phyloP scores from a whole-genome alignment of 1,140 invertebrate species.

The Nasonia vitripennis region DNA sequence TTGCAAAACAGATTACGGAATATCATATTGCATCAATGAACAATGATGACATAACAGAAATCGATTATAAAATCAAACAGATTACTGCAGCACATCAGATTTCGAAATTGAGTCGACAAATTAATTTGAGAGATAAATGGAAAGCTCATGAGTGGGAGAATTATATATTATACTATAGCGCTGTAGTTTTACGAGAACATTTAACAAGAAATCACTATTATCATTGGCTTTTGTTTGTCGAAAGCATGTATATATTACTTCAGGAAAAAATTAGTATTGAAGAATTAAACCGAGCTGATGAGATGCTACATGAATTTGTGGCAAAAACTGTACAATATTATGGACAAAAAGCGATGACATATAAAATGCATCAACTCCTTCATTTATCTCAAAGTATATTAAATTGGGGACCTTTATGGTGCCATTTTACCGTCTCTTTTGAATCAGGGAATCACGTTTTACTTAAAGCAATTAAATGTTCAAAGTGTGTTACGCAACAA shows the following conservation, averaged over 20 bases:
- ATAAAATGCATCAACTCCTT: background rate
- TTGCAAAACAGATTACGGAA: background rate
- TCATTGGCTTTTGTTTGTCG: conserved; percentile 13
- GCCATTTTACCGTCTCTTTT: background rate
- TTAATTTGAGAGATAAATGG: background rate
- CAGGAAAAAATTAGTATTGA: too few species aligned
- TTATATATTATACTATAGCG: conserved; percentile 17
- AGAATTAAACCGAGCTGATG: conserved; percentile 17
- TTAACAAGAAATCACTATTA: background rate
- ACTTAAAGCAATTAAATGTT: background rate
- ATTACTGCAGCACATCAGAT: background rate
- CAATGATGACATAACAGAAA: background rate
- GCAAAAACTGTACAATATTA: background rate
- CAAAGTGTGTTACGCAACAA: background rate
- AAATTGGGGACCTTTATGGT: conserved; percentile 3
- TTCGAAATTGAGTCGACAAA: background rate
- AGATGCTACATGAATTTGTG: conserved; percentile 16
- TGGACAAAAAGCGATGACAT: background rate
- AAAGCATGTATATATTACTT: too few species aligned
- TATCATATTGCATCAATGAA: background rate
- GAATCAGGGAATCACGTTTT: conserved; percentile 3
- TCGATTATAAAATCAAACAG: background rate
- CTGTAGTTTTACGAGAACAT: background rate
- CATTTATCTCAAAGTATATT: conserved; percentile 3
- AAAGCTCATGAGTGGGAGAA: conserved; percentile 7